Base-by-base conservation (phyloP, 2,888 invertebrate species). In the Campoplex capitator region DNA sequence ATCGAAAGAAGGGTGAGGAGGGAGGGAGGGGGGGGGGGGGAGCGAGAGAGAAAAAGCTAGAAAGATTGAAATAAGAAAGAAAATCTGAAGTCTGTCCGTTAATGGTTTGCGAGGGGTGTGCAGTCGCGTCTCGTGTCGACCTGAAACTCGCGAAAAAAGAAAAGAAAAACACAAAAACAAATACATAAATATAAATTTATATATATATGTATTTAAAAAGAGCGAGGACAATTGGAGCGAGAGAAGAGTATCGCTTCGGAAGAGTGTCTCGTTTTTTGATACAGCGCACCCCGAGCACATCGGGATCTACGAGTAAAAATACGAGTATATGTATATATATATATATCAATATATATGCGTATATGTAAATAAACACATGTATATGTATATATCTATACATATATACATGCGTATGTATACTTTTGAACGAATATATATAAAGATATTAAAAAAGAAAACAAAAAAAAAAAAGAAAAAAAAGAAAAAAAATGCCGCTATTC, bases 281-380 rank as follows among this genome's bases (percentile, higher is more conserved):
- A 88, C 88, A 89, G 89, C 90, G 91, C 91, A 91, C 91, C 91
- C 90, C 89, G 80, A 90, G 88, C 90, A 91, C 90, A 74, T 38
- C 92, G 92, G 92, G 91, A 92, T 90, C 90, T 91, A 92, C 91
- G 91, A 90, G 91, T 91, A 88, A 88, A 62, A 62, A 89, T 71
- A 77, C 76, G 80, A 81, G 76, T 70, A 76, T 70, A 23, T 71
- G 76, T 48, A 80, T 71, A 71, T 51, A 79, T 35, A 71, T 54
- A 48, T 56, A 62, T 58, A 71, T 54, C 38, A 51, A 75, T 74
- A 32, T 23, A 54, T 48, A 68, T 79, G 56, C 51, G 75, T 77
- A 76, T 51, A 76, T 81, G 56, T 75, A 70, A 48, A 74, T 32
- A 32, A 54, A 58, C 32, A 32, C 58, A n/a, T 67, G 68, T 54